Conservation (phyloP, 2,888 invertebrate species). For the Camponotus fellah region DNA sequence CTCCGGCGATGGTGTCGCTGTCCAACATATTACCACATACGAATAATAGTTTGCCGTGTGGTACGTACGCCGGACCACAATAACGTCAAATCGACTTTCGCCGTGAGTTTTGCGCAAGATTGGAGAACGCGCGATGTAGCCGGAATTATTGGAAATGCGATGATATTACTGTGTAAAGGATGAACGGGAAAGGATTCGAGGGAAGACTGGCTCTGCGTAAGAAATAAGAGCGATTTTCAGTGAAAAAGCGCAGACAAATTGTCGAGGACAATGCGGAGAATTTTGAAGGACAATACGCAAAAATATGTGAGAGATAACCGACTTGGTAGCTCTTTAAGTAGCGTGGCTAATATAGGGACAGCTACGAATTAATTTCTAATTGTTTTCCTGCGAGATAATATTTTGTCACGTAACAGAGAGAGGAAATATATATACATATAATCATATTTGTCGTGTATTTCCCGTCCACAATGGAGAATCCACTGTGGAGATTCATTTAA, state of each 20-base stretch:
- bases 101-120: not conserved
- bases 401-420: not conserved
- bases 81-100: constrained; percentile 48
- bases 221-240: not conserved
- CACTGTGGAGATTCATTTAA: constrained; percentile 72
- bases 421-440: constrained; percentile 20
- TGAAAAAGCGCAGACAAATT: not conserved
- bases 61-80: constrained; percentile 32
- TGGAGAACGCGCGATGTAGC: constrained; percentile 2
- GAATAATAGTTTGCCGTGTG: constrained; percentile 34
- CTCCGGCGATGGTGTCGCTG: constrained; percentile 8
- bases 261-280: not conserved
- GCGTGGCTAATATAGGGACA: not conserved
- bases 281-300: not conserved
- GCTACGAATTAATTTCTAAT: not conserved
- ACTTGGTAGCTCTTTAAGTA: not conserved
- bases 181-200: too few species aligned
- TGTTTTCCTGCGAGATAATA: not conserved
- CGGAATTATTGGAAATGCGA: constrained; percentile 34
- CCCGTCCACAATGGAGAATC: constrained; percentile 55
- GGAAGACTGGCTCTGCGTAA: not conserved
- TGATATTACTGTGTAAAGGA: constrained; percentile 16
- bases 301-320: not conserved
- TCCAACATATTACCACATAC: constrained; percentile 53
- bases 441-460: constrained; percentile 67